Conservation (phyloP, 2,888 invertebrate species). For the Oxytorus armatus region DNA sequence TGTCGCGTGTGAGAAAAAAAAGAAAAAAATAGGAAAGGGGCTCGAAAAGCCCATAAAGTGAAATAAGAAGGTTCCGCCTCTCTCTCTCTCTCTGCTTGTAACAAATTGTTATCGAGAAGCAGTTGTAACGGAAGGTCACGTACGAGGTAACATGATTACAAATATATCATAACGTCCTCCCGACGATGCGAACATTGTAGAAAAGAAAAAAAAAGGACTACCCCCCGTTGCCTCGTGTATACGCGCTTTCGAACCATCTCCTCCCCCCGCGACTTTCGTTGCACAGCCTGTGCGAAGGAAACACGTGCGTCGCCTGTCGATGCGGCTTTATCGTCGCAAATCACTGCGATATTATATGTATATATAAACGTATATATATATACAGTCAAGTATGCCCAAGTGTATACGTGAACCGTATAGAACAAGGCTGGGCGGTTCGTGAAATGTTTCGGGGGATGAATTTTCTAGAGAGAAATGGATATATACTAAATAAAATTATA, state of each 20-base stretch:
- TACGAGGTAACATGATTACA: conserved; percentile 82
- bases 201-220: conserved; percentile 61
- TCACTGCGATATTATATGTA: conserved; percentile 73
- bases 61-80: conserved; percentile 54
- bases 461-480: conserved; percentile 15
- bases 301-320: conserved; percentile 83
- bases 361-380: neutral
- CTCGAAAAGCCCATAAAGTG: conserved; percentile 55
- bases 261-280: conserved; percentile 60
- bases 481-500: conserved; percentile 23
- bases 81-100: conserved; percentile 62
- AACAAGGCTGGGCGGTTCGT: conserved; percentile 24
- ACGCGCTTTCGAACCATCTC: conserved; percentile 34
- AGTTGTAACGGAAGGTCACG: conserved; percentile 83
- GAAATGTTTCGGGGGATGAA: conserved; percentile 43
- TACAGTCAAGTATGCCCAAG: neutral
- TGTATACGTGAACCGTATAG: conserved; percentile 14
- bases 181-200: conserved; percentile 61
- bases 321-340: conserved; percentile 82
- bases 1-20: conserved; percentile 30
- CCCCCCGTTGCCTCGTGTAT: conserved; percentile 21
- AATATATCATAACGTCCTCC: conserved; percentile 82
- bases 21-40: conserved; percentile 17
- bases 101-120: conserved; percentile 80
- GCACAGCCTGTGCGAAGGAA: conserved; percentile 69